Base-by-base conservation (phyloP, 1,140 invertebrate species). In the Drosophila mayri region DNA sequence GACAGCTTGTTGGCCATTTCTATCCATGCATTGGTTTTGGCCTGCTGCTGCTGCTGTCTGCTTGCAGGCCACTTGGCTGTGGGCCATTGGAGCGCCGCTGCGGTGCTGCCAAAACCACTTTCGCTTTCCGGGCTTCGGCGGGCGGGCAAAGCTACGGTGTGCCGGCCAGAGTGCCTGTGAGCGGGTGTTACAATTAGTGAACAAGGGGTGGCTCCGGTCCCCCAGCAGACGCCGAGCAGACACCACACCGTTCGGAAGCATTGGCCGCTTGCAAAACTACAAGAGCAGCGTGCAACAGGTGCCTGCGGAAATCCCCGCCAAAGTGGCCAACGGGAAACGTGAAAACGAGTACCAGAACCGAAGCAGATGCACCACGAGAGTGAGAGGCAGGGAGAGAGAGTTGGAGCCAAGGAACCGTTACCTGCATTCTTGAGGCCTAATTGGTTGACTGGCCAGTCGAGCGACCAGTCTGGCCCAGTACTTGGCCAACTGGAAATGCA, bases 21-120 rank as follows among this genome's bases (percentile, higher is more conserved):
- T 62, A 79, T 71, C 75, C 67, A 65, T 76, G 75, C 65, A 65
- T 43, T 46, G 22, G 28, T 60, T 86, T 76, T 81, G 79, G 79
- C 65, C 79, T 43, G 68, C 64, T 49, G 68, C 63, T 25, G 28
- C 28, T 30, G 28, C 62, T 38, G 38, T 44, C 47, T 46, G n/a
- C 67, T 22, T 44, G 46, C 46, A 47, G 54, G 67, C 77, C 58
- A 65, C 61, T 76, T 81, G 72, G 70, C 58, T 75, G 40, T 64
- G 50, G 49, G 70, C 72, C 49, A 75, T 61, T 79, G 52, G 65
- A 81, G 44, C 46, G 20, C 37, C 35, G 44, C 18, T 30, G 12
- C 18, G 75, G 50, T 61, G 64, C 66, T 71, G 72, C 66, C 79
- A 70, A 87, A 88, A 88, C 70, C 81, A 90, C 85, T 90, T 90